These are phyloP conservation scores for Mesembrinibis cayennensis DNA, from an alignment of 2,113 vertebrate species.

Conservation along the genomic window DNA sequence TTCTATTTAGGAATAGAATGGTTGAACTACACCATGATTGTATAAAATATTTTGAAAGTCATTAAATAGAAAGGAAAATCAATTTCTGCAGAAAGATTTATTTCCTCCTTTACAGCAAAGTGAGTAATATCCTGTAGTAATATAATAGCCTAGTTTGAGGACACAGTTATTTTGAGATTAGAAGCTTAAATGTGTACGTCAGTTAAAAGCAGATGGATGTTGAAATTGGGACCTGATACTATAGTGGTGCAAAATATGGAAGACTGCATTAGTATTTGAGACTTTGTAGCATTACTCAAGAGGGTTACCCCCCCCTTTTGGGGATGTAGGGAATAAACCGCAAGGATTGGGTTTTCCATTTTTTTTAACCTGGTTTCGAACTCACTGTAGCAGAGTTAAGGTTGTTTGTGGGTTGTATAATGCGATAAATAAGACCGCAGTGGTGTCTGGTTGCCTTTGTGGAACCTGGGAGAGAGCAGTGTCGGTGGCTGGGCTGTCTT, in stretches of 20 bases:
- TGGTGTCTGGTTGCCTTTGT: background rate
- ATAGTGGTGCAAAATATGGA: background rate
- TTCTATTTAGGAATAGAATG: background rate
- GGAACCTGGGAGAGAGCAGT: background rate
- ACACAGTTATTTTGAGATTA: background rate
- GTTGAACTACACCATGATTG: background rate
- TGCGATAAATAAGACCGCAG: background rate
- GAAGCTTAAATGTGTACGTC: background rate
- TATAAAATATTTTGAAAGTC: background rate
- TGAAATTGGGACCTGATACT: background rate
- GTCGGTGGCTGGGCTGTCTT: background rate
- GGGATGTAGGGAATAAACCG: fast-evolving
- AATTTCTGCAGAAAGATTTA: background rate
- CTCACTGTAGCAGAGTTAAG: background rate
- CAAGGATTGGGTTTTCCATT: background rate
- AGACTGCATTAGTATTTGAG: background rate
- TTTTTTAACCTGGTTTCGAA: background rate
- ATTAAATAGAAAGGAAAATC: background rate
- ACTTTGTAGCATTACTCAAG: background rate
- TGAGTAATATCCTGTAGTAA: background rate
- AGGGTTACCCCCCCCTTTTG: fast-evolving
- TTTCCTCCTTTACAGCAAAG: background rate
- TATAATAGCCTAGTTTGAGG: background rate
- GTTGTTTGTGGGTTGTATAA: background rate
- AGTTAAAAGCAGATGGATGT: background rate